Evolutionary conservation across 2,888 invertebrate species (phyloP).

Genomic region (Podabrus alpinus): DNA sequence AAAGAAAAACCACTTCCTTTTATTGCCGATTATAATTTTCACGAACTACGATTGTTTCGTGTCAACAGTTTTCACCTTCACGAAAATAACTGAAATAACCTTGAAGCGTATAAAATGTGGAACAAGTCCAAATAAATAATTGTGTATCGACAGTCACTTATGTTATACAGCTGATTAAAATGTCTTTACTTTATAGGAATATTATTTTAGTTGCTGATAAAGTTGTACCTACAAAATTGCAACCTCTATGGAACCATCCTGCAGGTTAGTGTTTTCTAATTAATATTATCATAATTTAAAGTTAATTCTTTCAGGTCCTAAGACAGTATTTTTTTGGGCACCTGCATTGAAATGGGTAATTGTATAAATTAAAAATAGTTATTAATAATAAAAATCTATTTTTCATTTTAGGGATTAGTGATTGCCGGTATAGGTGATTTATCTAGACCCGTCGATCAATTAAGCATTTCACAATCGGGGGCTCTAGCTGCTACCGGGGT

Average conservation of each 20-base stretch:
- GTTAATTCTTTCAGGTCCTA: conserved; percentile 77
- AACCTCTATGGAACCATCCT: conserved; percentile 95
- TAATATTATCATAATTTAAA: conserved; percentile 9
- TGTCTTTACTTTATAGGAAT: conserved; percentile 66
- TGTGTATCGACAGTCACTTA: not conserved
- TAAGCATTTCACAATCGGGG: conserved; percentile 81
- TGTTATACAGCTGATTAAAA: conserved; percentile 40
- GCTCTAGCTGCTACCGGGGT: conserved; percentile 87
- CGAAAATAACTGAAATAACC: not conserved
- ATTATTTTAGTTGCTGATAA: conserved; percentile 70
- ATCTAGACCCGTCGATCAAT: conserved; percentile 82
- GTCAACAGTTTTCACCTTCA: not conserved
- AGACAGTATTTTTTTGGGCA: conserved; percentile 99
- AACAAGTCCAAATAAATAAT: not conserved
- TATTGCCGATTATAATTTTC: not conserved
- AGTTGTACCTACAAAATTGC: conserved; percentile 77
- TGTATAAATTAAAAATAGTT: conserved; percentile 46
- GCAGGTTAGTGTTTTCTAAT: conserved; percentile 68
- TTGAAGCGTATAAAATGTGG: not conserved
- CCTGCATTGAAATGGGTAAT: conserved; percentile 97
- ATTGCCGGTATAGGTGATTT: conserved; percentile 89
- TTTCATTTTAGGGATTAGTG: conserved; percentile 75
- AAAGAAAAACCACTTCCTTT: not conserved
- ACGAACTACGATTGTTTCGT: not conserved
- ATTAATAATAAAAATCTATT: conserved; percentile 6